Percentiles rank a stretch among this genome's conserved stretches.
Evolutionary conservation across 1,140 invertebrate species (phyloP).

Genomic region (Drosophila mayri): DNA sequence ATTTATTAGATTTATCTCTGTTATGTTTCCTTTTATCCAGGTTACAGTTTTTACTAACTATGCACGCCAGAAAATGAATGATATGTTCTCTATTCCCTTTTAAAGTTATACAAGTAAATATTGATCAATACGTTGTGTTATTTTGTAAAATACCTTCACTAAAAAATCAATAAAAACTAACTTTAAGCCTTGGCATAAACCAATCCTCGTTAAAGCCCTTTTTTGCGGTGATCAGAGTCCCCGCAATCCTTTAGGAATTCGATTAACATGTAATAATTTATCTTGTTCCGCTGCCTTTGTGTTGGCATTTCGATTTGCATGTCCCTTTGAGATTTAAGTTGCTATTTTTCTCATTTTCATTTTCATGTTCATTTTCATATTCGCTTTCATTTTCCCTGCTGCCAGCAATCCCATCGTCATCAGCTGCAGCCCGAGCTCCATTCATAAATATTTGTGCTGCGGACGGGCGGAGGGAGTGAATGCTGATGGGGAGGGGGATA

Average conservation of each 20-base stretch:
- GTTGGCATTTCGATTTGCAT: constrained; percentile 66
- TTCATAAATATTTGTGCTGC: constrained; percentile 63
- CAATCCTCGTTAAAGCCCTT: neutral
- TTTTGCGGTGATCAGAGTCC: constrained; percentile 7
- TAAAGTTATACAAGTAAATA: too few species aligned
- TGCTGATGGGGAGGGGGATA: neutral
- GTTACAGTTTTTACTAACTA: neutral
- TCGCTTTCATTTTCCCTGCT: constrained; percentile 42
- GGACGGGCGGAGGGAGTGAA: neutral
- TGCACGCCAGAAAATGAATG: too few species aligned
- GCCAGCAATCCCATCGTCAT: constrained; percentile 55
- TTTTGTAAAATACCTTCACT: neutral
- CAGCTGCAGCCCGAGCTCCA: constrained; percentile 50
- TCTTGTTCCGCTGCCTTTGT: constrained; percentile 57
- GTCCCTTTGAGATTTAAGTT: constrained; percentile 63
- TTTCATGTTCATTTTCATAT: constrained; percentile 47
- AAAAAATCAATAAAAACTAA: neutral
- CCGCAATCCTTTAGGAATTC: constrained; percentile 42
- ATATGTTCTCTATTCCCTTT: neutral
- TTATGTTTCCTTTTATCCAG: neutral
- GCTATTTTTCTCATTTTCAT: constrained; percentile 57
- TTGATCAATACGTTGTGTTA: too few species aligned
- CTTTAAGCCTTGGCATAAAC: neutral
- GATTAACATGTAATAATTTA: constrained; percentile 66
- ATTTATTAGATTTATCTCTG: neutral